Base-by-base conservation (phyloP, 2,888 invertebrate genomes). In the Thelaira solivaga region DNA sequence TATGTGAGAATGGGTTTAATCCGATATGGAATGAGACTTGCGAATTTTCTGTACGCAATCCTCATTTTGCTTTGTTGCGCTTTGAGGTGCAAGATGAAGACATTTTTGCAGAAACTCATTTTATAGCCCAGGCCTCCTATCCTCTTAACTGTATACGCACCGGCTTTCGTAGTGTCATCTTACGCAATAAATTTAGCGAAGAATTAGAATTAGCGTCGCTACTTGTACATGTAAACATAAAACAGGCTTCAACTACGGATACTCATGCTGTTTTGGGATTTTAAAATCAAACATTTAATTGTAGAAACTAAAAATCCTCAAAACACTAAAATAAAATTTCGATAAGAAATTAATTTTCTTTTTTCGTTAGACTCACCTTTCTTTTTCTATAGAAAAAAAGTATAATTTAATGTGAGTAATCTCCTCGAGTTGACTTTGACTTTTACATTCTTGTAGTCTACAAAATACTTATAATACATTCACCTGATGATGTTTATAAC, bases 31-130 rank as follows among this genome's bases (percentile, higher is more conserved):
- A 96, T 86, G 96, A 97, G 85, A 90, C 91, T 8, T 95, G 95
- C 88, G 94, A 95, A 83, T 97, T 97, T 87, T 92, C 93, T 39
- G 91, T 98, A 10, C 89, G 90, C 11, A 96, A 95, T 90, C 96
- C 97, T 0, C 92, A 95, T 64, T 91, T 96, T 85, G 96, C 97
- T 0, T 89, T 98, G 53, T 89, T 97, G 53, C 91, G 97, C 36
- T 97, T 98, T 88, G 91, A 95, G 41, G 95, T 97, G 0, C 95
- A 96, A 89, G 97, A 97, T 88, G 98, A 97, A 88, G 99, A 99
- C 87, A 96, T 97, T 91, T 99, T 99, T 89, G 97, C 97, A 0
- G 98, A 98, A 85, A 95, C 94, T 10, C 97, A 97, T 90, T 97
- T 98, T 88, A 94, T 98, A 77, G 98, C 98, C 0, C 99, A 99